Evolutionary conservation across 2,888 invertebrate genomes (phyloP), one percentile per base, ranked within the genome.

Genomic region (Pterobdella sp.): DNA sequence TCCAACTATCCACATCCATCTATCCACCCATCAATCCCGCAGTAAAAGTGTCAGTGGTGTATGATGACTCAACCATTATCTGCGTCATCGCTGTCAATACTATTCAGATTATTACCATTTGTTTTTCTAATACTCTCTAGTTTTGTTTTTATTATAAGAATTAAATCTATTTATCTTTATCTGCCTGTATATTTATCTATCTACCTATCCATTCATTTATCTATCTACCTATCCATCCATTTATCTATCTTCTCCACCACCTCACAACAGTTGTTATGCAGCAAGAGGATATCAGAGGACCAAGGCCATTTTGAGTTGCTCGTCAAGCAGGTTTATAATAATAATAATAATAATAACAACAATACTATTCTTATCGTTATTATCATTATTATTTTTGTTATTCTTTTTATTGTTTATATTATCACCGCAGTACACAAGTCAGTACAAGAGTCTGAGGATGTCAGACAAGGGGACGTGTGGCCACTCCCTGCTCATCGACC

Each of bases 311-410:
- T 42, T 14, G 10, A 42, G 22, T 22, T 42, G 49, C 49, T 42
- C 49, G 22, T 42, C 22, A 42, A 42, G 7, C 49, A 42, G 49
- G 49, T 42, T 56, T 56, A 56, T 42, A 63, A 7, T n/a, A 10
- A 32, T 65, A 10, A 7, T 29, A 35, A 7, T n/a, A 37, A 37
- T 35, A 10, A 14, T 29, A 42, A 14, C 14, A 56, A 32, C 22
- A 31, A 3, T 52, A 56, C 29, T 52, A 70, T 22, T 70, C 10
- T 70, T 22, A n/a, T 70, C n/a, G 18, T 36, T 3, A 52, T 29
- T 49, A 31, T 70, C 10, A 56, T 31, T 34, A 49, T 26, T 29
- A 63, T 63, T 29, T 63, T 63, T 29, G 7, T 63, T 63, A 14
- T 63, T 26, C 7, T 63, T 29, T 7, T 70, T 29, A 37, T 31